Base-by-base conservation (phyloP, 2,888 invertebrate genomes). In the Orthosia cruda region DNA sequence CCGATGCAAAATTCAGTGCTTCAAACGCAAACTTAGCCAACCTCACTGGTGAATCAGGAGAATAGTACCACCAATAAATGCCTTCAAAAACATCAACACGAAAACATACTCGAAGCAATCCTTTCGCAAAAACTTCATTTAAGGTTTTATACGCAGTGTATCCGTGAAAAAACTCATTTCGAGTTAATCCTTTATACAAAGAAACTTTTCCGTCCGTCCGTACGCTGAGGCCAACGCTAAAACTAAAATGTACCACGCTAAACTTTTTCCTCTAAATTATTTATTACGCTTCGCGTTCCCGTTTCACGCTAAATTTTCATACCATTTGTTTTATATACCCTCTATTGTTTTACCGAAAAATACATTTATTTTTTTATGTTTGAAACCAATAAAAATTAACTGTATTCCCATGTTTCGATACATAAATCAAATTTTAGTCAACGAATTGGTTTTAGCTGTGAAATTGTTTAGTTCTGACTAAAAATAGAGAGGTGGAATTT, bases 141-240 rank as follows among this genome's bases (percentile, higher is more conserved):
- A 79, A 75, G 74, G 83, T 78, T 84, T 76, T 75, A 74, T 87
- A 73, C 64, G 62, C 74, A 70, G 77, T 83, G 87, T 83, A 80
- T 85, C 83, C 77, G 89, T 88, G 89, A 91, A 92, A 92, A 93
- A 94, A 91, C 93, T 94, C 92, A 93, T 94, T 93, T 88, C 86
- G 88, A 87, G 89, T 89, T 91, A 94, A 93, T 93, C 93, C 93
- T 74, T 86, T 80, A 81, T 88, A 91, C 89, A 92, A 90, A 90
- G 89, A 90, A 92, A 93, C 87, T 91, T 92, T 82, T 57, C 52
- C 88, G 80, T 88, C 83, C 79, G 81, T 80, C 83, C 79, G 81
- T 80, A 71, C 77, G 69, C 86, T 89, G 89, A 57, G 89, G 88
- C 90, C 81, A 84, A 77, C 81, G 77, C 88, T 69, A 87, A 77